Evolutionary conservation across 2,888 invertebrate species (phyloP).

Genomic region (Epinotia brunnichana): DNA sequence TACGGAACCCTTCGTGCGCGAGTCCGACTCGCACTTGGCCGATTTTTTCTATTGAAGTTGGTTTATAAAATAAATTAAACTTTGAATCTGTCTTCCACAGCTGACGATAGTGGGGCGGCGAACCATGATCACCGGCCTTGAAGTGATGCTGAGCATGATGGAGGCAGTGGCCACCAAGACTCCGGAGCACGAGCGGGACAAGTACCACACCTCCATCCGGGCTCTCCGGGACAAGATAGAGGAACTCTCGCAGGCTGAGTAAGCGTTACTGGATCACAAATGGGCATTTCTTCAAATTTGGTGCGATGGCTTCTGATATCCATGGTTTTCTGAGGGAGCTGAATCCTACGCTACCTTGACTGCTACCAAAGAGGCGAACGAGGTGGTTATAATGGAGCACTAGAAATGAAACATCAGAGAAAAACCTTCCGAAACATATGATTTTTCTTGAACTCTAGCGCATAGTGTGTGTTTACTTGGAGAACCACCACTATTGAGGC

Average conservation of each 20-base stretch:
- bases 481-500: no score
- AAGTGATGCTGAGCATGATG: conserved; percentile 58
- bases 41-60: no score
- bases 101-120: conserved; percentile 52
- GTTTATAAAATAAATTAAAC: not conserved
- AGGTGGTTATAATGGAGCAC: no score
- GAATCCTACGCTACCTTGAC: not conserved
- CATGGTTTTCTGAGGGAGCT: not conserved
- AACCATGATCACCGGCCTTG: conserved; percentile 52
- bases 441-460: no score
- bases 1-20: no score
- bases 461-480: no score
- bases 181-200: conserved; percentile 44
- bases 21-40: no score
- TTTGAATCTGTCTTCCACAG: conserved; percentile 48
- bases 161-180: conserved; percentile 47
- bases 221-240: conserved; percentile 48
- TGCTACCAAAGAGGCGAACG: no score
- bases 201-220: conserved; percentile 47
- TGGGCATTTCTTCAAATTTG: not conserved
- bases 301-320: not conserved
- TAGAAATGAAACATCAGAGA: no score
- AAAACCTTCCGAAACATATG: no score
- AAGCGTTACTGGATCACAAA: not conserved
- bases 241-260: conserved; percentile 39